phyloP scores from a whole-genome alignment of 2,797 vertebrate species.

The Rhynchotus rufescens region DNA sequence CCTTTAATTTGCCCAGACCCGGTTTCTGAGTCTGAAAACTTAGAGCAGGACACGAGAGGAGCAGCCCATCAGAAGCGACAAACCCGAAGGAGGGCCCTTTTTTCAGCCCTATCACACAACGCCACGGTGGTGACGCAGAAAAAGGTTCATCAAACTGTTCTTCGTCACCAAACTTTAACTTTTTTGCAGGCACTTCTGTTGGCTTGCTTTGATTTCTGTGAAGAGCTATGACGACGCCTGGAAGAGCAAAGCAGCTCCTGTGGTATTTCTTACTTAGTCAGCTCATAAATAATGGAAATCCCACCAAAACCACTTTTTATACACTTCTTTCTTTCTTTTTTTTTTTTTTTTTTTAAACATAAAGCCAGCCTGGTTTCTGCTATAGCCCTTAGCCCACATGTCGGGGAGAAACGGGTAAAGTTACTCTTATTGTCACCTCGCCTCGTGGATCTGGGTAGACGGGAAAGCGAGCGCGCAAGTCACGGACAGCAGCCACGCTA shows the following conservation, averaged over 20 bases:
- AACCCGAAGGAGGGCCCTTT: not conserved
- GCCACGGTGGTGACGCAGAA: not conserved
- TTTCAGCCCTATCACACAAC: not conserved
- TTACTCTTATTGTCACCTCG: not conserved
- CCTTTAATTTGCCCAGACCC: rapidly evolving
- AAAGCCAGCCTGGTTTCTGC: not conserved
- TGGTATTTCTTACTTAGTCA: not conserved
- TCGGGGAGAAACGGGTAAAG: not conserved
- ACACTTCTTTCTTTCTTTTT: no score
- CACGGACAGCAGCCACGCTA: not conserved
- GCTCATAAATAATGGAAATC: not conserved
- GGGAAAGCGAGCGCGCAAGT: not conserved
- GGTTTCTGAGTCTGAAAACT: not conserved
- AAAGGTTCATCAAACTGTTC: not conserved
- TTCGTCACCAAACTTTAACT: not conserved
- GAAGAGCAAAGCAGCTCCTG: rapidly evolving
- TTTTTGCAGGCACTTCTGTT: no score
- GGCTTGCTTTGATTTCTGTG: not conserved
- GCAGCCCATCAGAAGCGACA: not conserved
- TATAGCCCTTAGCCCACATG: not conserved
- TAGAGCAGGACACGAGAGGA: not conserved
- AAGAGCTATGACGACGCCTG: not conserved
- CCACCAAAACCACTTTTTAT: not conserved
- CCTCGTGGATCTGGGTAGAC: not conserved
- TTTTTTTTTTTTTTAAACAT: no score